These are phyloP conservation scores for Stenodema calcarata DNA, from an alignment of 2,888 invertebrate species.

Conservation along the genomic window DNA sequence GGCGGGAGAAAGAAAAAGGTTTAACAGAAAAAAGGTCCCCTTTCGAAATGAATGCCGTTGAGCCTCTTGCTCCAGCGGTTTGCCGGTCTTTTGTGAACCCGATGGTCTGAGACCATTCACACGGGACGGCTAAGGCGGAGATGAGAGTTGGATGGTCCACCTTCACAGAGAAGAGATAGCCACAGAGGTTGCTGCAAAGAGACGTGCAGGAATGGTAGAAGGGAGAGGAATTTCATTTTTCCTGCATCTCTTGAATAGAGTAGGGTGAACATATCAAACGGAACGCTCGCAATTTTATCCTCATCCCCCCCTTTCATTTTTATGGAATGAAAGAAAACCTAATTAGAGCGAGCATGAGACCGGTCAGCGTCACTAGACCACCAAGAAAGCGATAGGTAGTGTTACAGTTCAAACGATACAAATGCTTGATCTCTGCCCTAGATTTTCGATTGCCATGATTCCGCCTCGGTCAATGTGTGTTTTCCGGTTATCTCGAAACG, in stretches of 20 bases:
- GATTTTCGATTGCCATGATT: no score
- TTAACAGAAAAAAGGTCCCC: neutral
- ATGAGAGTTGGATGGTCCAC: neutral
- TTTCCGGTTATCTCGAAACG: no score
- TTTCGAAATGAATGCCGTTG: neutral
- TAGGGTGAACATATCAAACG: neutral
- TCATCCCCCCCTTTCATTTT: neutral
- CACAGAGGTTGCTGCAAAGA: neutral
- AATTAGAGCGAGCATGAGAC: neutral
- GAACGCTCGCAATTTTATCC: neutral
- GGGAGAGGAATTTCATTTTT: neutral
- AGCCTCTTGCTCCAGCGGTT: neutral
- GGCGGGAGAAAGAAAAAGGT: neutral
- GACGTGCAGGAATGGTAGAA: neutral
- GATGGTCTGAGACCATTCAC: neutral
- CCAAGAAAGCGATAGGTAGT: no score
- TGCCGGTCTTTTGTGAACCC: neutral
- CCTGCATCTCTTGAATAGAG: neutral
- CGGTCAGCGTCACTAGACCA: no score
- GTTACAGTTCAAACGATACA: no score
- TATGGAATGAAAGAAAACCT: neutral
- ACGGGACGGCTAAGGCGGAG: neutral
- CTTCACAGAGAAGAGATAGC: neutral
- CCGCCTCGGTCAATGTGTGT: no score
- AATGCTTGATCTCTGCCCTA: no score